Percentiles rank a stretch among this genome's conserved stretches.
phyloP scores from a whole-genome alignment of 2,113 vertebrate genomes.

The Rhinoptilus africanus region DNA sequence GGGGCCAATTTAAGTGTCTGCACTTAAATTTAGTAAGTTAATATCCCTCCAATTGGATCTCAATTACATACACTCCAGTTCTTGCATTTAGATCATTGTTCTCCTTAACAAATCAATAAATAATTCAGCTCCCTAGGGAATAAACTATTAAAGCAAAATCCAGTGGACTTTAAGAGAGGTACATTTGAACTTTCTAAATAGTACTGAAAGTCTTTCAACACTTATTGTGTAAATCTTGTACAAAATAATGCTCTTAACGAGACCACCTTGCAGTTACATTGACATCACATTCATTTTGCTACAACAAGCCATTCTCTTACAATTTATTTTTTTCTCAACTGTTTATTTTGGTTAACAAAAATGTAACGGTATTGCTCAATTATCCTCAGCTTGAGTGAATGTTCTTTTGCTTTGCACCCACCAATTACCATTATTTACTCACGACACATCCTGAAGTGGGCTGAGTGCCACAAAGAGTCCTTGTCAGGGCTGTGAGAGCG shows the following conservation, averaged over 20 bases:
- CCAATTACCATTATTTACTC: not conserved
- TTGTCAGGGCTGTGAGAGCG: not conserved
- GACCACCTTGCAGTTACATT: not conserved
- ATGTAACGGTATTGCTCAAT: not conserved
- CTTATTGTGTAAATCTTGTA: not conserved
- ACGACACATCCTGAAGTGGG: not conserved
- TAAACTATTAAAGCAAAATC: not conserved
- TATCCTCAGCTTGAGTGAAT: not conserved
- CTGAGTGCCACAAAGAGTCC: not conserved
- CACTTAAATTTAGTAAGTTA: slow-evolving; percentile 34
- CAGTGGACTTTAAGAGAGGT: not conserved
- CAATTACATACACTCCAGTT: slow-evolving; percentile 10
- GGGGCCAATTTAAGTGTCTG: not conserved
- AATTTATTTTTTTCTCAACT: not conserved
- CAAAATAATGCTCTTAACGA: not conserved
- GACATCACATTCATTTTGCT: not conserved
- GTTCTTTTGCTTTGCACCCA: not conserved
- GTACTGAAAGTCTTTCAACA: not conserved
- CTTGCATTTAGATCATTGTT: slow-evolving; percentile 21
- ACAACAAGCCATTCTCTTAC: not conserved
- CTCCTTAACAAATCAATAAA: slow-evolving; percentile 37
- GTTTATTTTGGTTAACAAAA: not conserved
- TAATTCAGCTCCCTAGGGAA: not conserved
- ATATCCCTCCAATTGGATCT: not conserved
- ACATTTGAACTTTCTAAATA: not conserved